Evolutionary conservation across 2,888 invertebrate genomes (phyloP).

Genomic region (Melanchra persicariae): DNA sequence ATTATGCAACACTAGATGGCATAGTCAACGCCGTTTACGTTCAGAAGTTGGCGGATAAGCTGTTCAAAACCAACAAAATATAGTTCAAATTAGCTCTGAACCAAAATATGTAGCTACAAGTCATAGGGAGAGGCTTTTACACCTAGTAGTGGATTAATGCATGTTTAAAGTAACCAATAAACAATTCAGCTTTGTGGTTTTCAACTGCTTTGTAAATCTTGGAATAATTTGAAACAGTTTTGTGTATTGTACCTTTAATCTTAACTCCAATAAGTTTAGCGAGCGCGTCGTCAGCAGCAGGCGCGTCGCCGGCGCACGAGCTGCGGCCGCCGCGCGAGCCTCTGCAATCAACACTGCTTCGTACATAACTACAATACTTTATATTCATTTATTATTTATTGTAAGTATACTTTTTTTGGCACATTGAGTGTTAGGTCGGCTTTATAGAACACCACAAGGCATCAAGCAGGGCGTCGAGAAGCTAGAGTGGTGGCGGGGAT

Average conservation of each 20-base stretch:
- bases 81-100: not conserved
- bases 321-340: slow-evolving; percentile 36
- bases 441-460: too few species aligned
- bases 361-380: slow-evolving; percentile 29
- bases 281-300: slow-evolving; percentile 80
- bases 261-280: slow-evolving; percentile 86
- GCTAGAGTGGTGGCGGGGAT: too few species aligned
- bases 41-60: not conserved
- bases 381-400: not conserved
- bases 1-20: too few species aligned
- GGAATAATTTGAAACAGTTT: not conserved
- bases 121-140: not conserved
- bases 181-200: not conserved
- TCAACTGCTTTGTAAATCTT: not conserved
- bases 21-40: too few species aligned
- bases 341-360: slow-evolving; percentile 44
- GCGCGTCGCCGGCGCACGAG: slow-evolving; percentile 52
- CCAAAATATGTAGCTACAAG: not conserved
- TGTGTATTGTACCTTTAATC: slow-evolving; percentile 79
- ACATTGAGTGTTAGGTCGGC: too few species aligned
- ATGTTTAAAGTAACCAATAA: not conserved
- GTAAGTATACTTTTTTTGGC: too few species aligned
- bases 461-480: too few species aligned
- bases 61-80: not conserved
- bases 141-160: not conserved